These are phyloP conservation scores for Drosophila willistoni DNA, from an alignment of 1,140 invertebrate species.

Conservation along the genomic window DNA sequence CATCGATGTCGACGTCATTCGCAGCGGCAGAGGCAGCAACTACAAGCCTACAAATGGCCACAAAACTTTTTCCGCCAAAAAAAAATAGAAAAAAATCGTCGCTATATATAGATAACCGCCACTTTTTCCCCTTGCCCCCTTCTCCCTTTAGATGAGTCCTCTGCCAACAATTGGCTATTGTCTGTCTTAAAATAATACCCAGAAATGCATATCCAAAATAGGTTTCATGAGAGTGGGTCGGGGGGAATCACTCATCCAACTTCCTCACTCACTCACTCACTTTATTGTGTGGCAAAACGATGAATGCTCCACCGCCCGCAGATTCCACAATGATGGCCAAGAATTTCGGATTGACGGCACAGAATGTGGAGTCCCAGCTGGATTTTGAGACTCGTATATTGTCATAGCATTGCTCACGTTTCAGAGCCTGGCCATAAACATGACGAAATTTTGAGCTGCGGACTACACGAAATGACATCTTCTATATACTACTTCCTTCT, in stretches of 20 bases:
- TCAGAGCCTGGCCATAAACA: constrained; percentile 98
- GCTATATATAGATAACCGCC: constrained; percentile 56
- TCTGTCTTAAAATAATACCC: constrained; percentile 43
- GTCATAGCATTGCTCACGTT: constrained; percentile 99
- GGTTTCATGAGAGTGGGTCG: neutral
- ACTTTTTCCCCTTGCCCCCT: neutral
- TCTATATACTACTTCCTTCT: constrained; percentile 32
- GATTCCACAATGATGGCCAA: constrained; percentile 99
- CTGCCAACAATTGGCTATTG: constrained; percentile 36
- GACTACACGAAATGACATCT: constrained; percentile 97
- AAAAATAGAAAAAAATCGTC: neutral
- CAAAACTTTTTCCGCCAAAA: constrained; percentile 58
- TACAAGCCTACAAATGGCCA: constrained; percentile 69
- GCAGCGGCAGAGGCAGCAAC: constrained; percentile 29
- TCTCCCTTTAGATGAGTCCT: neutral
- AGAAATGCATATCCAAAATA: constrained; percentile 15
- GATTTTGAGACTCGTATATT: constrained; percentile 99
- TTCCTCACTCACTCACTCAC: constrained; percentile 84
- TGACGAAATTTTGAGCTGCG: constrained; percentile 99
- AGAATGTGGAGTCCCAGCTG: constrained; percentile 99
- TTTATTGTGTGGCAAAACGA: constrained; percentile 98
- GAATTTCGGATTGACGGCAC: constrained; percentile 99
- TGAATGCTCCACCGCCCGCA: constrained; percentile 98
- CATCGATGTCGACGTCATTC: constrained; percentile 64
- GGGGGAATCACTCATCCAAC: constrained; percentile 24